Evolutionary conservation across 2,888 invertebrate species (phyloP).

Genomic region (Drosophila koepferae): DNA sequence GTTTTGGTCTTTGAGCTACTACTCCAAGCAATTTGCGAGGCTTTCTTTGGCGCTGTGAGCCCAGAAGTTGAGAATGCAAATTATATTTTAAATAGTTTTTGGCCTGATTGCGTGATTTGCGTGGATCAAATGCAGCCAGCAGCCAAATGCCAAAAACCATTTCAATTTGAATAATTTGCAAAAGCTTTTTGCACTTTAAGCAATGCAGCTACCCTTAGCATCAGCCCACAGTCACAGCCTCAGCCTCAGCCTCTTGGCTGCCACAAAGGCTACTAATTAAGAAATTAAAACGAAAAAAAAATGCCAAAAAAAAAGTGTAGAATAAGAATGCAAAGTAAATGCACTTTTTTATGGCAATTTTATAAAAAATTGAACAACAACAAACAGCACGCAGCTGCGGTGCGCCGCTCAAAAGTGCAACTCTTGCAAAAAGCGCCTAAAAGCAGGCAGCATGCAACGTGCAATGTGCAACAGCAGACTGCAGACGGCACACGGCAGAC

Average conservation of each 20-base stretch:
- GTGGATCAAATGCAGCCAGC: constrained; percentile 50
- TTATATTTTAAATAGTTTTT: constrained; percentile 78
- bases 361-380: constrained; percentile 79
- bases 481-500: not conserved
- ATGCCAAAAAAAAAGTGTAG: constrained; percentile 36
- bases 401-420: constrained; percentile 68
- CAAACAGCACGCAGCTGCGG: constrained; percentile 43
- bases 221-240: constrained; percentile 7
- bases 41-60: constrained; percentile 19
- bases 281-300: constrained; percentile 74
- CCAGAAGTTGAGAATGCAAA: constrained; percentile 64
- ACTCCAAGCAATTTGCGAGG: constrained; percentile 29
- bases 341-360: constrained; percentile 80
- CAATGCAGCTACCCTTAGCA: constrained; percentile 23
- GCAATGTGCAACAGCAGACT: not conserved
- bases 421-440: constrained; percentile 72
- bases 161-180: constrained; percentile 72
- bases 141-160: constrained; percentile 61
- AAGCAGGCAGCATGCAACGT: constrained; percentile 44
- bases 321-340: constrained; percentile 52
- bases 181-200: constrained; percentile 37
- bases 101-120: constrained; percentile 53
- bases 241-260: not conserved
- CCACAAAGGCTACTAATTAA: constrained; percentile 78
- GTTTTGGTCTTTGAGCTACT: constrained; percentile 20